A percentile compares a stretch with the other conserved stretches of the same genome.
phyloP scores from a whole-genome alignment of 2,888 invertebrate genomes.

The Galerucella calmariensis region DNA sequence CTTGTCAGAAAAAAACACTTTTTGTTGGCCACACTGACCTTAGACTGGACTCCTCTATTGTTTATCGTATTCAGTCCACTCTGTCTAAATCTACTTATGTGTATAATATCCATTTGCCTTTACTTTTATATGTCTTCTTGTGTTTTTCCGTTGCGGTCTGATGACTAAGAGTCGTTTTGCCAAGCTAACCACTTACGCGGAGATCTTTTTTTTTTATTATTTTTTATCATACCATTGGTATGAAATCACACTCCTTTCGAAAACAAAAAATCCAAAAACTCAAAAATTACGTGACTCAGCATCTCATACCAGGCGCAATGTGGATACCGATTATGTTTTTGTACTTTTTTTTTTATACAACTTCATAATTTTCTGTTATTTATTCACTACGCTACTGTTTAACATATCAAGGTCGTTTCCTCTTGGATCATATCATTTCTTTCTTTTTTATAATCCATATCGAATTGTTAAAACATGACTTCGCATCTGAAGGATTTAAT shows the following conservation, averaged over 20 bases:
- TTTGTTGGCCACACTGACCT: too few relatives aligned
- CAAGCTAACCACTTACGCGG: constrained; percentile 9
- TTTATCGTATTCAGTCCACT: not conserved
- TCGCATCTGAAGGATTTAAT: constrained; percentile 30
- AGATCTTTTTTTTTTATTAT: not conserved
- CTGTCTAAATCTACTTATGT: constrained; percentile 22
- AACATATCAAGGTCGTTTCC: constrained; percentile 23
- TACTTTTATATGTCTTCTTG: constrained; percentile 14
- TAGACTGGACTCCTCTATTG: too few relatives aligned
- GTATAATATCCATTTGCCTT: constrained; percentile 25
- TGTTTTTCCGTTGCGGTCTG: constrained; percentile 25
- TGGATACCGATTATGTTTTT: too few relatives aligned
- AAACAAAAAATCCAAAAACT: not conserved
- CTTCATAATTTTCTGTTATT: not conserved
- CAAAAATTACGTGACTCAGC: not conserved
- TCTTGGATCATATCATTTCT: constrained; percentile 18
- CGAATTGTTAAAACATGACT: constrained; percentile 36
- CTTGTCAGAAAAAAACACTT: too few relatives aligned
- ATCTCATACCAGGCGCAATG: not conserved
- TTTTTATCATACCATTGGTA: constrained; percentile 4
- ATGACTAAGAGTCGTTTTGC: constrained; percentile 25
- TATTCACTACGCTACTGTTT: constrained; percentile 1
- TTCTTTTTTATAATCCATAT: constrained; percentile 21
- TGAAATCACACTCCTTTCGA: constrained; percentile 9
- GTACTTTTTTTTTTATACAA: too few relatives aligned